Conservation (phyloP, 2,113 vertebrate species). For the Chloropsis hardwickii region DNA sequence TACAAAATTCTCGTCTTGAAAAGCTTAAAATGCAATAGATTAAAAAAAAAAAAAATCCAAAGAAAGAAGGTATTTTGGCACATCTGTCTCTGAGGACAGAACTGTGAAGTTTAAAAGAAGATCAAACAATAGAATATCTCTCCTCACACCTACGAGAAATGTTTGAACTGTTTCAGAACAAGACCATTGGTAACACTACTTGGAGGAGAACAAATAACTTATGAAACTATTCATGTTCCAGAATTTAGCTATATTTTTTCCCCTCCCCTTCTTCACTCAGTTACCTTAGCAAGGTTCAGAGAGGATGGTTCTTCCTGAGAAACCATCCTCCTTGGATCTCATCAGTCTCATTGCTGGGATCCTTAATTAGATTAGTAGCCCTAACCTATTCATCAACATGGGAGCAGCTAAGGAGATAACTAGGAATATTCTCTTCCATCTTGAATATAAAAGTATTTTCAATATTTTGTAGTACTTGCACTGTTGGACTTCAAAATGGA, state of each 20-base stretch:
- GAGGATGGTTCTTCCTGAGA: background rate
- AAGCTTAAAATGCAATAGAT: background rate
- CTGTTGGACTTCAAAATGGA: background rate
- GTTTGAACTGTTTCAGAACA: background rate
- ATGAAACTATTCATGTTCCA: background rate
- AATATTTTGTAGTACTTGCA: background rate
- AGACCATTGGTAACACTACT: background rate
- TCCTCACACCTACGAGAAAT: background rate
- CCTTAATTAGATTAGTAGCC: background rate
- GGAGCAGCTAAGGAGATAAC: background rate
- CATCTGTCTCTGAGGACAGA: background rate
- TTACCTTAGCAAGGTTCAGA: background rate
- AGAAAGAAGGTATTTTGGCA: background rate
- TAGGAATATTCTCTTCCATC: background rate
- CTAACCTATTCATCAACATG: background rate
- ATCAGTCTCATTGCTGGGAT: background rate
- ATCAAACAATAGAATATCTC: background rate
- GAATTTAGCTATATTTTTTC: background rate
- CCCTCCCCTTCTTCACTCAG: background rate
- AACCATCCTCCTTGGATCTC: background rate
- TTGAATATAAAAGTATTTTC: background rate
- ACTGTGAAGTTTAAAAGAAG: background rate
- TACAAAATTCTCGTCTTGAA: background rate
- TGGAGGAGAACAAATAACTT: background rate
- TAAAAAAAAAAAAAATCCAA: background rate